Conservation (phyloP, 2,888 invertebrate genomes). For the Tillus elongatus region DNA sequence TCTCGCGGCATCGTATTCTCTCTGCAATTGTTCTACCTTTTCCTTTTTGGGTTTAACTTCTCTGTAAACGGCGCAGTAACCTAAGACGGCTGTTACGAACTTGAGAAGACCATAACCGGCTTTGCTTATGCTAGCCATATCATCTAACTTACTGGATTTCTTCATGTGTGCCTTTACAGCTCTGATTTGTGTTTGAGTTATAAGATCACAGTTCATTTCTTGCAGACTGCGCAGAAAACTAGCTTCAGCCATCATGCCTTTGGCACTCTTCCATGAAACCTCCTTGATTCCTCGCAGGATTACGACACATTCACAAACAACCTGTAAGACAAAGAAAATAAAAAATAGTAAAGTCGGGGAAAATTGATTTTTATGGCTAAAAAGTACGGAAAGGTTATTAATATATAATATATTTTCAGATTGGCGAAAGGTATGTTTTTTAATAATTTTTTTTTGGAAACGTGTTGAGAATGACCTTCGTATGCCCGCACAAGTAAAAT, state of each 20-base stretch:
- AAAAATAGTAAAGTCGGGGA: too few relatives aligned
- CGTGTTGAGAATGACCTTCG: too few relatives aligned
- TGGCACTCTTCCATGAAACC: conserved; percentile 80
- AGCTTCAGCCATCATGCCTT: conserved; percentile 88
- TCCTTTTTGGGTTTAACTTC: conserved; percentile 83
- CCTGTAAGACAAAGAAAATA: conserved; percentile 20
- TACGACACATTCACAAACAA: conserved; percentile 82
- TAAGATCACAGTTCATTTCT: conserved; percentile 77
- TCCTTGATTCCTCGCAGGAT: conserved; percentile 77
- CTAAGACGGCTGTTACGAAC: conserved; percentile 78
- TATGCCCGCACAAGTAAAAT: too few relatives aligned
- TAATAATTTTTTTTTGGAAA: too few relatives aligned
- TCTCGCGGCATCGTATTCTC: conserved; percentile 56
- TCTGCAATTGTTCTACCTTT: conserved; percentile 66
- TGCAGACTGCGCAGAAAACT: conserved; percentile 70
- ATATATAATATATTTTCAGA: too few relatives aligned
- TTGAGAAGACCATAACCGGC: conserved; percentile 79
- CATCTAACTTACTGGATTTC: conserved; percentile 61
- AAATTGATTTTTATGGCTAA: too few relatives aligned
- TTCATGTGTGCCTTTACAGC: conserved; percentile 66
- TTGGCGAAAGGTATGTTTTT: too few relatives aligned
- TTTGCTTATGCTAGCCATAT: conserved; percentile 75
- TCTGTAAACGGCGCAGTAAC: conserved; percentile 79
- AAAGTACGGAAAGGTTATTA: too few relatives aligned
- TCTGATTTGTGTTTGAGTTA: conserved; percentile 62